Percentiles rank a stretch among this genome's conserved stretches.
Evolutionary conservation across 2,797 vertebrate species (phyloP).

Genomic region (Cyprinella venusta): DNA sequence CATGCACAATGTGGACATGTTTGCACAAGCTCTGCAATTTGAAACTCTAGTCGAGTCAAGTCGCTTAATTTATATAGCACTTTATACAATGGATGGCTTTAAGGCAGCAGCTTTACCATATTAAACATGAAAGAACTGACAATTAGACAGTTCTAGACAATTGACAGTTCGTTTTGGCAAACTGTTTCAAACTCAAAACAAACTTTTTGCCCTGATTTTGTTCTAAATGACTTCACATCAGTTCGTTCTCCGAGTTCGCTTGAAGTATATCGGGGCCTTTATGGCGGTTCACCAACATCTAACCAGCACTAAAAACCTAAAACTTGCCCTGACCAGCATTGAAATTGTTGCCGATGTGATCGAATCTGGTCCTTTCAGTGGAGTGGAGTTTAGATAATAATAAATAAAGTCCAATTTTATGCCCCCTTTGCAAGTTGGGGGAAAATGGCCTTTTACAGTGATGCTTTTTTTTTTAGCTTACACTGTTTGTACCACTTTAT

Average conservation of each 20-base stretch:
- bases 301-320: neutral
- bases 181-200: neutral
- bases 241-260: neutral
- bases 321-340: neutral
- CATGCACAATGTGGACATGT: no score
- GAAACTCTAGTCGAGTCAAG: no score
- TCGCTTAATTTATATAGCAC: no score
- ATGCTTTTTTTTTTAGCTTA: neutral
- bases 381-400: neutral
- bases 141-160: no score
- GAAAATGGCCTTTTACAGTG: neutral
- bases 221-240: neutral
- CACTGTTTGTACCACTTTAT: constrained; percentile 5
- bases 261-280: neutral
- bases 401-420: constrained; percentile 7
- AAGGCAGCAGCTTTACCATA: no score
- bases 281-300: neutral
- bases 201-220: neutral
- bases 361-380: constrained; percentile 15
- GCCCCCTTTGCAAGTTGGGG: neutral
- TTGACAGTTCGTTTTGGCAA: neutral
- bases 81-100: no score
- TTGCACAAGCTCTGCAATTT: no score
- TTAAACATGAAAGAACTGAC: no score
- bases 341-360: constrained; percentile 8